A percentile compares a stretch with the other conserved stretches of the same genome.
Conservation (phyloP, 2,113 vertebrate genomes). For the Pseudonaja textilis region DNA sequence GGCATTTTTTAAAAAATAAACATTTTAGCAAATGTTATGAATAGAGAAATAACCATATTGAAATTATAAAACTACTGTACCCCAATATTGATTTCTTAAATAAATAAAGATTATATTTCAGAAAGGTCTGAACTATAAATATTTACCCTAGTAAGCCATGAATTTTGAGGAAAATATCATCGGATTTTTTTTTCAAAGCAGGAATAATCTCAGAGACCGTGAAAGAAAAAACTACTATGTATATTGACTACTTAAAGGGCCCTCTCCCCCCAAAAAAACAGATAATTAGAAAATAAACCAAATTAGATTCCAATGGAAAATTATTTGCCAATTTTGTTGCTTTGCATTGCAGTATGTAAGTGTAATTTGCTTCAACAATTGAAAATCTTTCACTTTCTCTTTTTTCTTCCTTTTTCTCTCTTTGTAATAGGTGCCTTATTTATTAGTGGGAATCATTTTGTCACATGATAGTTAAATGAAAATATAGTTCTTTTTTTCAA, state of each 20-base stretch:
- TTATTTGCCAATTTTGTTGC: neutral
- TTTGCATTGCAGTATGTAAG: neutral
- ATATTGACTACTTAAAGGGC: neutral
- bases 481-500: neutral
- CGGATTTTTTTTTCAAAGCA: neutral
- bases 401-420: neutral
- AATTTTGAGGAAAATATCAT: neutral
- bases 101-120: neutral
- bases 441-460: neutral
- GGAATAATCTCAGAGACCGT: neutral
- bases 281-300: neutral
- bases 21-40: neutral
- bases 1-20: neutral
- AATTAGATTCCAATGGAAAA: neutral
- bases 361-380: neutral
- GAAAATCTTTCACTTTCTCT: neutral
- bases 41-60: neutral
- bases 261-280: no score
- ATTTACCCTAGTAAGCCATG: neutral
- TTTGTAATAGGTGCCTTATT: neutral
- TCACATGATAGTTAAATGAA: neutral
- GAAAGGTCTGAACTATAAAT: neutral
- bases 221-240: neutral
- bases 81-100: neutral
- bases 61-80: slow-evolving; percentile 29